Percentiles rank a stretch among this genome's conserved stretches.
Conservation (phyloP, 2,888 invertebrate species). For the Eristalis pertinax region DNA sequence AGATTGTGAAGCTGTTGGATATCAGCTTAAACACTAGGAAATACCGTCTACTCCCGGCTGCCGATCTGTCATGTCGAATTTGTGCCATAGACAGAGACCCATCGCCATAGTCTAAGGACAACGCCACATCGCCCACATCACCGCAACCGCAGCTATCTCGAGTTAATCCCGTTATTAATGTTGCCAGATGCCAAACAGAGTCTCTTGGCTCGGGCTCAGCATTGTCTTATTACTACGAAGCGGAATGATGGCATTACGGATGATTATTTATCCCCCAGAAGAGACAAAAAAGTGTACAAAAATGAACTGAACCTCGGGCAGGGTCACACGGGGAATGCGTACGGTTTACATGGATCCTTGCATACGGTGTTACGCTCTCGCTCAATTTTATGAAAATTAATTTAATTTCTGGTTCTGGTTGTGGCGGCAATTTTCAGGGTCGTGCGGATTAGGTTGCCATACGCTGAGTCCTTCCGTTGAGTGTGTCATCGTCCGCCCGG, state of each 20-base stretch:
- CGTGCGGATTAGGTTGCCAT: conserved; percentile 44
- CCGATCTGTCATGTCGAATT: conserved; percentile 42
- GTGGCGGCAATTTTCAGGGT: conserved; percentile 49
- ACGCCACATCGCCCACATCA: conserved; percentile 3
- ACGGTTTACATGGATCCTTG: neutral
- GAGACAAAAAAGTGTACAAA: neutral
- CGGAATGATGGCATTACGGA: conserved; percentile 46
- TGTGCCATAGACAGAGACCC: conserved; percentile 7
- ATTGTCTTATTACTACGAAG: conserved; percentile 37
- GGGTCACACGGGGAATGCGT: conserved; percentile 9
- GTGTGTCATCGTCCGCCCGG: neutral
- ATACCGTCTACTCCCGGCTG: conserved; percentile 31
- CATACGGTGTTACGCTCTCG: conserved; percentile 13
- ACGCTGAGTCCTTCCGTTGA: neutral
- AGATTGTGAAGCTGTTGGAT: conserved; percentile 16
- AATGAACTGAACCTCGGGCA: conserved; percentile 7
- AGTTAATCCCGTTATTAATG: conserved; percentile 63
- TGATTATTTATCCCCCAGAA: conserved; percentile 49
- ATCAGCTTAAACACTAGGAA: conserved; percentile 25
- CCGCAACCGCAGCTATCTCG: conserved; percentile 37
- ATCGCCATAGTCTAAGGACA: neutral
- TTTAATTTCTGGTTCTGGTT: conserved; percentile 48
- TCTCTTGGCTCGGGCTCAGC: conserved; percentile 26
- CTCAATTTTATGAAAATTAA: conserved; percentile 62
- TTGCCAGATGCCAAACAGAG: conserved; percentile 52